phyloP scores from a whole-genome alignment of 2,113 vertebrate species.

The Nettapus auritus region DNA sequence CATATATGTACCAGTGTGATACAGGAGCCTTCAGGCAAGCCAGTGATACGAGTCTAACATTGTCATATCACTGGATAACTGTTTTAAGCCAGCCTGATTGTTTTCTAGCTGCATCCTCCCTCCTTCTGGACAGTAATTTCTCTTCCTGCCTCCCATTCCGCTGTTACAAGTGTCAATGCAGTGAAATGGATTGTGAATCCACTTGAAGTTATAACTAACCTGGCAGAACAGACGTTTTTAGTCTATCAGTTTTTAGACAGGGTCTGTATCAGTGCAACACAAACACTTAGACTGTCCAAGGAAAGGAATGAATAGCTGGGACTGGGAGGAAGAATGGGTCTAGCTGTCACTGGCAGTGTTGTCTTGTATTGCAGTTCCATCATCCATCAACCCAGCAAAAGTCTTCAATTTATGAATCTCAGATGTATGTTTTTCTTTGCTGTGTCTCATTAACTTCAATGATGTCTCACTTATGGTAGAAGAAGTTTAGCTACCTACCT shows the following conservation, averaged over 20 bases:
- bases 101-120: not conserved
- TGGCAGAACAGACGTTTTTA: not conserved
- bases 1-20: not conserved
- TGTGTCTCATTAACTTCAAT: rapidly evolving
- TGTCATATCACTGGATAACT: no score
- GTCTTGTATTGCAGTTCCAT: not conserved
- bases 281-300: no score
- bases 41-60: not conserved
- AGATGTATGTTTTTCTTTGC: not conserved
- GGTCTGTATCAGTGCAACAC: not conserved
- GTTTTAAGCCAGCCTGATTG: not conserved
- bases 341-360: not conserved
- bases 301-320: not conserved
- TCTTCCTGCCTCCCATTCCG: not conserved
- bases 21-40: not conserved
- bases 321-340: no score
- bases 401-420: not conserved
- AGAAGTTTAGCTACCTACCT: not conserved
- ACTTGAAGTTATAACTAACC: not conserved
- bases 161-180: not conserved
- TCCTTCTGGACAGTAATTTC: not conserved
- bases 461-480: not conserved
- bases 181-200: not conserved
- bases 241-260: not conserved
- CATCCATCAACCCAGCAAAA: not conserved